Evolutionary conservation across 2,888 invertebrate genomes (phyloP).

Genomic region (Trissolcus brochymenae): DNA sequence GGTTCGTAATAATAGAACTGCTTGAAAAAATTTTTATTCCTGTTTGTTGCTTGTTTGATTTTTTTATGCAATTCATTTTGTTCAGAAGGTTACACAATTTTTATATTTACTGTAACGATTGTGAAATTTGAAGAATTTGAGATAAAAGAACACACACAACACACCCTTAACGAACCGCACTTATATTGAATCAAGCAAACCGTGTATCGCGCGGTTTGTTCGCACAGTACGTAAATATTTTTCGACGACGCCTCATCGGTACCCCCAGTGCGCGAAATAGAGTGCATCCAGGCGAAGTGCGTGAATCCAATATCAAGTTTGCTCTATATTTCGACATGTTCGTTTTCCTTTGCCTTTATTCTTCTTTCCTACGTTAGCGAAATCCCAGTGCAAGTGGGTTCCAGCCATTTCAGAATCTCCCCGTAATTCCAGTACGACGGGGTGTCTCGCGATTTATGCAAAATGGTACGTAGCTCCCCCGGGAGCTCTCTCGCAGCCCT

Average conservation of each 20-base stretch:
- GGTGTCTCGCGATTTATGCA: constrained; percentile 76
- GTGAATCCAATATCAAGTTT: constrained; percentile 63
- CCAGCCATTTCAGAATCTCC: constrained; percentile 72
- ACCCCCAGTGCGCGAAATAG: constrained; percentile 40
- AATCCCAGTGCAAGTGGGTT: constrained; percentile 63
- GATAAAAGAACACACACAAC: not conserved
- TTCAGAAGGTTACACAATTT: too few relatives aligned
- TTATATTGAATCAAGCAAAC: constrained; percentile 11
- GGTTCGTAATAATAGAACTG: too few relatives aligned
- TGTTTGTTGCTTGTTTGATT: too few relatives aligned
- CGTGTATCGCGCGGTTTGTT: constrained; percentile 20
- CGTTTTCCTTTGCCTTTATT: constrained; percentile 32
- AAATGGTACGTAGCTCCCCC: constrained; percentile 74
- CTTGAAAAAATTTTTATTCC: too few relatives aligned
- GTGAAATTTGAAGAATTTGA: too few relatives aligned
- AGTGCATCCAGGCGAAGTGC: constrained; percentile 56
- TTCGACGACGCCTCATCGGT: constrained; percentile 20
- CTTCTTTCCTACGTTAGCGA: constrained; percentile 47
- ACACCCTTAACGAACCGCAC: constrained; percentile 12
- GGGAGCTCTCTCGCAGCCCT: constrained; percentile 70
- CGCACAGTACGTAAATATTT: constrained; percentile 41
- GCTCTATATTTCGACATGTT: constrained; percentile 49
- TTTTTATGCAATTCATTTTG: too few relatives aligned
- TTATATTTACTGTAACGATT: too few relatives aligned
- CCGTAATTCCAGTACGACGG: constrained; percentile 70